phyloP scores from a whole-genome alignment of 2,113 vertebrate species.

The Hippocampus mohnikei region DNA sequence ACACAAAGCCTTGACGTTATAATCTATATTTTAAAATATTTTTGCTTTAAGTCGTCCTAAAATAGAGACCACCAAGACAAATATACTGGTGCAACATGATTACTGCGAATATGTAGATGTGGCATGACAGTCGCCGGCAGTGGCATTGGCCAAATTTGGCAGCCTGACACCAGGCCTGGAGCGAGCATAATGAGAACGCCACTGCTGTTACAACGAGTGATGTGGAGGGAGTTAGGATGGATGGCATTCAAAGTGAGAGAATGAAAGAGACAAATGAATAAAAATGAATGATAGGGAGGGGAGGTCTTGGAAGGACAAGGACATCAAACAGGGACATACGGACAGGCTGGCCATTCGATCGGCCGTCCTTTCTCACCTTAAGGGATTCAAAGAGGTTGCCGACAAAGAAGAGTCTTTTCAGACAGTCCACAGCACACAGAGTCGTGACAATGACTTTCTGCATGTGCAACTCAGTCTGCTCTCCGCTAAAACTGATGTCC shows the following conservation, averaged over 20 bases:
- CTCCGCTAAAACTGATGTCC: conserved; percentile 77
- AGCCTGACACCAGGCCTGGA: conserved; percentile 6
- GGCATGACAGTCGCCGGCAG: conserved; percentile 12
- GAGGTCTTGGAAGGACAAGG: conserved; percentile 6
- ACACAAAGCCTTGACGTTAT: too few relatives aligned
- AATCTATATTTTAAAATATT: too few relatives aligned
- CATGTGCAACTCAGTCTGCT: conserved; percentile 74
- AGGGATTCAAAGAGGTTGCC: conserved; percentile 82
- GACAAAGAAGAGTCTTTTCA: conserved; percentile 82
- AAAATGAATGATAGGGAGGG: conserved; percentile 18
- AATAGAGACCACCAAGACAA: too few relatives aligned
- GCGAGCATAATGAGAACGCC: conserved; percentile 14
- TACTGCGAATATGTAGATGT: background rate
- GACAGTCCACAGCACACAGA: conserved; percentile 61
- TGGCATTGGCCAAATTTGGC: conserved; percentile 5
- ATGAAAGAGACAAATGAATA: background rate
- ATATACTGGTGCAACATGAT: too few relatives aligned
- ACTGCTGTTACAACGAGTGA: conserved; percentile 15
- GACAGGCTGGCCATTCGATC: background rate
- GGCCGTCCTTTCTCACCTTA: conserved; percentile 74
- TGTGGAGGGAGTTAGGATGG: background rate
- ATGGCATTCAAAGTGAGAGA: conserved; percentile 8
- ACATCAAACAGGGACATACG: background rate
- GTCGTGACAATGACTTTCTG: conserved; percentile 66
- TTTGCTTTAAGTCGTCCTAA: too few relatives aligned